Percentiles rank a stretch among this genome's conserved stretches.
Conservation (phyloP, 2,888 invertebrate species). For the Cephus sareptanus region DNA sequence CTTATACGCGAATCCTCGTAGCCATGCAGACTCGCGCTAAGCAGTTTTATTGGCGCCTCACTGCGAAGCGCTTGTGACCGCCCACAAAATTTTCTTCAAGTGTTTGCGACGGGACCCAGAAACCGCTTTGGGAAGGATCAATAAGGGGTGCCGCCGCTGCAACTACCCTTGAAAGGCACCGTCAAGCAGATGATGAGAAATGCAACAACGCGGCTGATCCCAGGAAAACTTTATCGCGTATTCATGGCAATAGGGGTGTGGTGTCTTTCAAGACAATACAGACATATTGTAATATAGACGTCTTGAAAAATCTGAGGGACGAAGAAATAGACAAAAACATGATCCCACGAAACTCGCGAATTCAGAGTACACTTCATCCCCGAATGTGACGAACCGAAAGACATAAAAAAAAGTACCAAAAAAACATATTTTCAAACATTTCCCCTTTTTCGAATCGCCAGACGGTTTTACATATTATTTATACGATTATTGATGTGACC, state of each 20-base stretch:
- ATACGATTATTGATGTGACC: background rate
- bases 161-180: conserved; percentile 44
- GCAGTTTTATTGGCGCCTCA: background rate
- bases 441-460: background rate
- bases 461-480: background rate
- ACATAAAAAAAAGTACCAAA: background rate
- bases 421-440: background rate
- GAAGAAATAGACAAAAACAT: background rate
- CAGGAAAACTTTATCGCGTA: background rate
- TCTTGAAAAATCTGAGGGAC: background rate
- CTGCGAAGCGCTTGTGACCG: background rate
- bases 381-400: background rate
- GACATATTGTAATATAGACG: background rate
- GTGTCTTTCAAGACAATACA: background rate
- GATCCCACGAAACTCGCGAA: background rate
- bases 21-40: background rate
- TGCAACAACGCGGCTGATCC: background rate
- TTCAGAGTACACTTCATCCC: background rate
- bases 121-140: conserved; percentile 53
- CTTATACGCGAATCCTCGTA: background rate
- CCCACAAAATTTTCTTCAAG: background rate
- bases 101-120: conserved; percentile 28
- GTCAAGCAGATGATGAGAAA: background rate
- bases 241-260: background rate
- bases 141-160: conserved; percentile 49